A percentile compares a stretch with the other conserved stretches of the same genome.
Evolutionary conservation across 1,140 invertebrate genomes (phyloP).

Genomic region (Tribolium castaneum): DNA sequence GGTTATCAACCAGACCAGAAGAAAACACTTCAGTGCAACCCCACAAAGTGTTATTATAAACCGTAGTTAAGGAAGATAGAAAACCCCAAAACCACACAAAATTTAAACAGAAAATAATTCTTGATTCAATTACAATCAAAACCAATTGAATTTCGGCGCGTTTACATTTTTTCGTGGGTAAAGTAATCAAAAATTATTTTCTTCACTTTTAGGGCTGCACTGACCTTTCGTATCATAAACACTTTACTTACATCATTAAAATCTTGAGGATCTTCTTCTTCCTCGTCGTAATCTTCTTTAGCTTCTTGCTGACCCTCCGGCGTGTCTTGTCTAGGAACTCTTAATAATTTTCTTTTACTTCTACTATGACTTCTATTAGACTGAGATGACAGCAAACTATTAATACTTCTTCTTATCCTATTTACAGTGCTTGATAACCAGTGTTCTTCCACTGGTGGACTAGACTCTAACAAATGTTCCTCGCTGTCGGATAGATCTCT

Average conservation of each 20-base stretch:
- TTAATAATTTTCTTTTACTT: slow-evolving; percentile 25
- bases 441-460: slow-evolving; percentile 56
- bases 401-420: slow-evolving; percentile 59
- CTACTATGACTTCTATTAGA: not conserved
- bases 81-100: not conserved
- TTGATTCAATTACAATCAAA: not conserved
- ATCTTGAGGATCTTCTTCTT: slow-evolving; percentile 34
- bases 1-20: not conserved
- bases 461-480: slow-evolving; percentile 52
- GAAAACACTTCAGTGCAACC: not conserved
- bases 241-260: slow-evolving; percentile 35
- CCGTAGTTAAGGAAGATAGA: not conserved
- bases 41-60: not conserved
- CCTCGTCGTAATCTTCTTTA: slow-evolving; percentile 35
- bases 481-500: slow-evolving; percentile 34
- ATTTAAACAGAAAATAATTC: not conserved
- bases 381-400: slow-evolving; percentile 42
- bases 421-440: slow-evolving; percentile 59
- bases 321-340: slow-evolving; percentile 33
- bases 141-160: too few species aligned
- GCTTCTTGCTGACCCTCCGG: slow-evolving; percentile 27
- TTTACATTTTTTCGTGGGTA: too few species aligned
- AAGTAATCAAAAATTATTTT: not conserved
- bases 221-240: not conserved
- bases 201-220: not conserved